Base-by-base conservation (phyloP, 2,113 vertebrate species). In the Sprattus sprattus region DNA sequence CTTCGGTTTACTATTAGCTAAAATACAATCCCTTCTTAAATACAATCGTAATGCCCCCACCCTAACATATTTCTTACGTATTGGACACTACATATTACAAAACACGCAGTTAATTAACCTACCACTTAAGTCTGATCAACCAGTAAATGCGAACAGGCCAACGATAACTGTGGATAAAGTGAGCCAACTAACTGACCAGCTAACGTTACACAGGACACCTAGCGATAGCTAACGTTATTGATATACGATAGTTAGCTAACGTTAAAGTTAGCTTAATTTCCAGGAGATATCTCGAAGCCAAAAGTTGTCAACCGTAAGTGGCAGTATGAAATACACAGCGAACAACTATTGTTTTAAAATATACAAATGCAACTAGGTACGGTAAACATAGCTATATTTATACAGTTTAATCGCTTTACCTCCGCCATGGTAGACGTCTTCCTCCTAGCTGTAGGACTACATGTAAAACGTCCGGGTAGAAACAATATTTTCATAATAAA, bases 391-490 rank as follows among this genome's bases (percentile, higher is more conserved):
- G 83, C 47, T 0, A 6, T 39, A 78, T 78, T 15, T 78, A 4
- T 39, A 39, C 71, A 78, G 13, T 78, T 78, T 78, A 11, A 3
- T 15, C 6, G 71, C 8, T 49, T 89, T 85, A 94, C 94, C 93
- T 94, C 94, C 82, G 93, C 94, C 94, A 94, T 94, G 22, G 82
- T 89, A 50, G 88, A 91, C 60, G 86, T 54, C 71, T 78, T 84
- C 47, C 54, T 71, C 45, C 78, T 81, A 44, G 71, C 28, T 39
- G 71, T 32, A 15, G 71, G 57, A 25, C 54, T 60, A 67, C 54
- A 44, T 45, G 49, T 67, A 45, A 60, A 60, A 32, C 11, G 5
- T n/a, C 45, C 82, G 32, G 39, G 7, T 67, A 52, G 82, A 67
- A 83, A 83, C 57, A 45, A 46, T 45, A 45, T 22, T 78, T 32